Percentiles rank a stretch among this genome's conserved stretches.
Conservation (phyloP, 2,113 vertebrate species). For the Thomomys bottae region DNA sequence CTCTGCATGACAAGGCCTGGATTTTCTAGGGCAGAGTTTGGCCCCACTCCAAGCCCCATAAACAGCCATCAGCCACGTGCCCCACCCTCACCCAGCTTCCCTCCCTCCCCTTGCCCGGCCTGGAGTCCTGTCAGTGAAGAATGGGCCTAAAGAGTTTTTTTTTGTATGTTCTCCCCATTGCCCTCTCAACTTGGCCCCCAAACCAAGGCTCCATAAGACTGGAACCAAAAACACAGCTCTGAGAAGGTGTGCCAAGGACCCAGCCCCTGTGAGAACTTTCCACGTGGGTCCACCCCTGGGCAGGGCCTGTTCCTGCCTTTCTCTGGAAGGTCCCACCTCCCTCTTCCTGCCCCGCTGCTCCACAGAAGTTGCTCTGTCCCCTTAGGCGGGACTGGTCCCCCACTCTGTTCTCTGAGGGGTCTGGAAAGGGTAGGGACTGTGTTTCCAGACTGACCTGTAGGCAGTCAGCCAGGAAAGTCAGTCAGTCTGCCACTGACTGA, state of each 20-base stretch:
- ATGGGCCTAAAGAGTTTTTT: conserved; percentile 36
- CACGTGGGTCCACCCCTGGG: conserved; percentile 26
- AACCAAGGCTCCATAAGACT: conserved; percentile 48
- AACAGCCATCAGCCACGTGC: not conserved
- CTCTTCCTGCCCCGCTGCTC: not conserved
- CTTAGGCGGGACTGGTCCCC: not conserved
- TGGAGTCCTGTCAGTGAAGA: conserved; percentile 49
- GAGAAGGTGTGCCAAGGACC: not conserved
- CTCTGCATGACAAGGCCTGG: not conserved
- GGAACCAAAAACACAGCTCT: conserved; percentile 35
- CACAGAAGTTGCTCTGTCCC: conserved; percentile 52
- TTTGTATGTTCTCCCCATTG: conserved; percentile 56
- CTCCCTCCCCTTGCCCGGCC: not conserved
- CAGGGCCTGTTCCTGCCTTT: conserved; percentile 39
- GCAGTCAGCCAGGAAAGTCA: conserved; percentile 35
- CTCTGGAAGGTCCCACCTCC: not conserved
- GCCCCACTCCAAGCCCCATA: conserved; percentile 35
- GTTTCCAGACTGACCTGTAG: not conserved
- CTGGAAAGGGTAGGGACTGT: conserved; percentile 33
- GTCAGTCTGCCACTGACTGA: conserved; percentile 26
- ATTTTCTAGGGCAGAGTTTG: conserved; percentile 30
- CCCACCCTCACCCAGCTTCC: not conserved
- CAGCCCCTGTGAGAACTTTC: conserved; percentile 18
- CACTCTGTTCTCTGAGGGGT: not conserved
- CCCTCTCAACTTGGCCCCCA: not conserved